phyloP scores from a whole-genome alignment of 2,888 invertebrate species.

The Drosophila borealis region DNA sequence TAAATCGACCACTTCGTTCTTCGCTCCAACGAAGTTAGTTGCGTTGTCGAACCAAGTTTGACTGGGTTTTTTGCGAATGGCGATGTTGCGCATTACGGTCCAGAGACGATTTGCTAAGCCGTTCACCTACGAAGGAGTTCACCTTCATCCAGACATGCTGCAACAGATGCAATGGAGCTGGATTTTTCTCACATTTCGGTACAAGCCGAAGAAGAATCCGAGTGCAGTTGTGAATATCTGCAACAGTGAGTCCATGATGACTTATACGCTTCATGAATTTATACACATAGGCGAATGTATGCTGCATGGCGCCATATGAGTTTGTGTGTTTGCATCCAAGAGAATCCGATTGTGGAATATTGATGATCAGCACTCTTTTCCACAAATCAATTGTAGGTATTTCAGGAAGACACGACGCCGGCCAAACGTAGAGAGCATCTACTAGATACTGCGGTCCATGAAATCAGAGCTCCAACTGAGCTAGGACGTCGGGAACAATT shows the following conservation, averaged over 20 bases:
- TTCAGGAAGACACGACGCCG: background rate
- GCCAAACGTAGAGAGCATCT: background rate
- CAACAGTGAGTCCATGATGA: background rate
- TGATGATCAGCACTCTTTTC: background rate
- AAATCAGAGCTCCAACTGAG: background rate
- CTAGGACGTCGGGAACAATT: background rate
- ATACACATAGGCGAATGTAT: background rate
- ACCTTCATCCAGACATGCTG: too few relatives aligned
- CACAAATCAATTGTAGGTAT: background rate
- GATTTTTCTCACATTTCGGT: background rate
- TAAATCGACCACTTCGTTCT: constrained; percentile 22
- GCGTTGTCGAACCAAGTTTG: constrained; percentile 24
- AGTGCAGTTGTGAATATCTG: background rate
- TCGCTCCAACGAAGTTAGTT: constrained; percentile 24
- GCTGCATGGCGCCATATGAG: background rate
- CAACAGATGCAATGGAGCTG: too few relatives aligned
- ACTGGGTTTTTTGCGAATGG: background rate
- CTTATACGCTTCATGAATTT: background rate
- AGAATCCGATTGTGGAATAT: background rate
- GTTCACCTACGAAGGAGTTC: too few relatives aligned
- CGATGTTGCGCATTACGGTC: too few relatives aligned
- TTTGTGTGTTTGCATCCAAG: constrained; percentile 1
- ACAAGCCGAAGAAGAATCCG: background rate
- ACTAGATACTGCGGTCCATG: background rate
- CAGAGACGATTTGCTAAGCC: too few relatives aligned